Base-by-base conservation (phyloP, 2,888 invertebrate genomes). In the Drosophila meridionalis region DNA sequence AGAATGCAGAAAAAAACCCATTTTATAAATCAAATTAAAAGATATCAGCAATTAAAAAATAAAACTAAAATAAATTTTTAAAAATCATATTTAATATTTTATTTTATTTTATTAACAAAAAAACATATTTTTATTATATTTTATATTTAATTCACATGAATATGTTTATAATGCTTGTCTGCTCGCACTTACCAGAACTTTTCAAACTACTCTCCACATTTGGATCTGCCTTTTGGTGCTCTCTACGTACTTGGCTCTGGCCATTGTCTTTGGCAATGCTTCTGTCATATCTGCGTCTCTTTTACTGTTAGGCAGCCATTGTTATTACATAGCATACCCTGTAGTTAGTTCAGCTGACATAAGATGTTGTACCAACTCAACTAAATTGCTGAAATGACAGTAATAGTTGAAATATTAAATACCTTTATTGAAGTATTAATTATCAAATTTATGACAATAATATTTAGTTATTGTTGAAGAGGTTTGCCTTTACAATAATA, bases 201-300 rank as follows among this genome's bases (percentile, higher is more conserved):
- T 0, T 26, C 4, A 28, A 64, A 1, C 63, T 8, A 7, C 80
- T 52, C 67, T 9, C 3, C 9, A 28, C 59, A 69, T 67, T 86
- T 69, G 71, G 65, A 73, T 60, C 69, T 58, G 63, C 36, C 68
- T 69, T 71, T 72, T 55, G 65, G 50, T 60, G 36, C 66, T 61
- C 75, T 61, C 56, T 70, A 69, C 79, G 71, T 84, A 76, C 87
- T 83, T 84, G 82, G 69, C 82, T 83, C 61, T 75, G 56, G 70
- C 59, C 83, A 77, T 85, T 87, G 85, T 85, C 82, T 84, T 86
- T 60, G 69, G 68, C 79, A 73, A 78, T 86, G 81, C 73, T 68
- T 64, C 89, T 72, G 67, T 76, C 69, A 73, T 78, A 63, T 75
- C 58, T 74, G 64, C 68, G 72, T 76, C 73, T 71, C 75, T 65